phyloP scores from a whole-genome alignment of 2,113 vertebrate genomes.

The Rutilus rutilus region DNA sequence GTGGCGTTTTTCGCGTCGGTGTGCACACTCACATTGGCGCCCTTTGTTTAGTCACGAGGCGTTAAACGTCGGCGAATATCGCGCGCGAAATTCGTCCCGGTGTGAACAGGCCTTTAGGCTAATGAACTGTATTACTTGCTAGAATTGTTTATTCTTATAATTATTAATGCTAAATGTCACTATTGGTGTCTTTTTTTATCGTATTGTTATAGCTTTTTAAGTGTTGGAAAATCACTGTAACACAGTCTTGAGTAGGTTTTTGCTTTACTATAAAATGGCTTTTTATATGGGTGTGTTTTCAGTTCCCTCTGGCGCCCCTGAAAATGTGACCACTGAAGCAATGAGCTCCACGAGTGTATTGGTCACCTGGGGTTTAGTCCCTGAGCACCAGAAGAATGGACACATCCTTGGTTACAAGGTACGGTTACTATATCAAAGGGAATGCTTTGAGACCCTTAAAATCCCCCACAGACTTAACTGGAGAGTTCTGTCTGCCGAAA shows the following conservation, averaged over 20 bases:
- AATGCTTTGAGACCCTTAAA: conserved; percentile 30
- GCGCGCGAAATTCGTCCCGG: too few relatives aligned
- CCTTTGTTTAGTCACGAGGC: too few relatives aligned
- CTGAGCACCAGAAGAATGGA: conserved; percentile 86
- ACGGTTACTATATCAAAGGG: conserved; percentile 24
- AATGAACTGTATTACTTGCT: neutral
- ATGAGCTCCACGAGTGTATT: conserved; percentile 92
- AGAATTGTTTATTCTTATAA: neutral
- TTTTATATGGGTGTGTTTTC: conserved; percentile 54
- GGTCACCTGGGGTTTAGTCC: conserved; percentile 86
- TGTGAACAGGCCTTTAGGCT: too few relatives aligned
- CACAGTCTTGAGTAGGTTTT: neutral
- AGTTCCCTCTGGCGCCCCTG: conserved; percentile 91
- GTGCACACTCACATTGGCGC: too few relatives aligned
- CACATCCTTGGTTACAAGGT: conserved; percentile 95
- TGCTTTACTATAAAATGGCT: conserved; percentile 38
- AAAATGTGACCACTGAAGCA: conserved; percentile 87
- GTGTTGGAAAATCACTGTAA: conserved; percentile 7
- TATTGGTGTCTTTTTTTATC: neutral
- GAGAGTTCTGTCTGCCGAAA: neutral
- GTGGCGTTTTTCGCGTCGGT: too few relatives aligned
- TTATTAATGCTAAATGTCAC: neutral
- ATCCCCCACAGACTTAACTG: neutral
- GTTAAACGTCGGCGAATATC: too few relatives aligned
- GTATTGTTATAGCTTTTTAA: neutral